A percentile compares a stretch with the other conserved stretches of the same genome.
phyloP scores from a whole-genome alignment of 2,797 vertebrate genomes.

The Thripadectes ignobilis region DNA sequence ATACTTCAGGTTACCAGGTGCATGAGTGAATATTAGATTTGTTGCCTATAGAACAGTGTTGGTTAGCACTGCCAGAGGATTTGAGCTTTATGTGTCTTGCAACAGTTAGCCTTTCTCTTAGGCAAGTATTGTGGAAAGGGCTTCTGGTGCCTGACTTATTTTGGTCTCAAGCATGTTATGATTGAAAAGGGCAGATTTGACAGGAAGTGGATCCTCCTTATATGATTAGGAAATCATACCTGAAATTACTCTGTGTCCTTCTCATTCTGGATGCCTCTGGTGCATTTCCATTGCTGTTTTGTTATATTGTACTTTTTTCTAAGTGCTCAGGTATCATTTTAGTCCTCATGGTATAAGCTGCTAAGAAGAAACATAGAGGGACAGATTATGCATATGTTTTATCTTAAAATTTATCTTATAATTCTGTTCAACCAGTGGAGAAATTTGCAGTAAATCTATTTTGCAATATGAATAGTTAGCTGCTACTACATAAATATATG shows the following conservation, averaged over 20 bases:
- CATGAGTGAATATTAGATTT: accelerated
- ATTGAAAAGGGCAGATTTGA: background rate
- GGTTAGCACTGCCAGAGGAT: background rate
- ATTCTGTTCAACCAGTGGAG: background rate
- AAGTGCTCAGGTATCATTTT: background rate
- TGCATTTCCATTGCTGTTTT: background rate
- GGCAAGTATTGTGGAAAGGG: accelerated
- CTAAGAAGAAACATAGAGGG: background rate
- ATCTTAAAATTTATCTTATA: background rate
- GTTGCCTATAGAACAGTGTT: background rate
- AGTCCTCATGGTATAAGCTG: background rate
- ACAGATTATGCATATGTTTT: background rate
- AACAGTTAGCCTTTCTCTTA: background rate
- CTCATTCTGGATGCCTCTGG: background rate
- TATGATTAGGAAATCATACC: background rate
- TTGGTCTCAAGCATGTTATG: background rate
- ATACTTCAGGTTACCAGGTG: background rate
- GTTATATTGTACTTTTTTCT: background rate
- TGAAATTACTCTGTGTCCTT: background rate
- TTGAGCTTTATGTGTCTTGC: background rate
- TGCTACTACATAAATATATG: background rate
- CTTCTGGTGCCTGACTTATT: background rate
- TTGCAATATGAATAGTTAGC: background rate
- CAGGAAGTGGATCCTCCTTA: background rate
- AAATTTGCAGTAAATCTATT: background rate